A percentile compares a stretch with the other conserved stretches of the same genome.
Evolutionary conservation across 2,113 vertebrate species (phyloP).

Genomic region (Nerophis lumbriciformis): DNA sequence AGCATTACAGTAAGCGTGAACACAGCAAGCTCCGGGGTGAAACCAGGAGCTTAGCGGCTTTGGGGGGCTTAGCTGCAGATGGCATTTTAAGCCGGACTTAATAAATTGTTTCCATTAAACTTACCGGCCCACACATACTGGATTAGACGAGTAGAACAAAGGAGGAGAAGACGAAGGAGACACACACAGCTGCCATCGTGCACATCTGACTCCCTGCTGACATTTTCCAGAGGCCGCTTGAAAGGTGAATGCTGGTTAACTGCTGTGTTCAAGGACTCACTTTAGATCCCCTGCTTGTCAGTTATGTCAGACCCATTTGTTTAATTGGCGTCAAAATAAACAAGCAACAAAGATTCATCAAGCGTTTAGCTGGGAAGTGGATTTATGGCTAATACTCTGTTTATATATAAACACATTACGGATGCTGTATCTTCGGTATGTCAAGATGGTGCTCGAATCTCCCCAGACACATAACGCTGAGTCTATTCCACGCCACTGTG

Average conservation of each 20-base stretch:
- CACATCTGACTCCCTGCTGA: conserved; percentile 45
- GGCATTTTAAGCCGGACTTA: conserved; percentile 82
- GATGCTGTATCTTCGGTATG: conserved; percentile 46
- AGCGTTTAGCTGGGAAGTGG: conserved; percentile 61
- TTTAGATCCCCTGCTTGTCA: conserved; percentile 42
- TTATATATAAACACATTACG: conserved; percentile 64
- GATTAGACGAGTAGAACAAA: conserved; percentile 74
- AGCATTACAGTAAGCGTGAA: conserved; percentile 78
- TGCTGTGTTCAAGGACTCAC: conserved; percentile 31
- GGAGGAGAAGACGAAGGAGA: conserved; percentile 60
- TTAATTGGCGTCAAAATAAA: conserved; percentile 64
- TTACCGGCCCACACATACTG: conserved; percentile 79
- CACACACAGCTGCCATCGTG: conserved; percentile 39
- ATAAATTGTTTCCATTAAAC: conserved; percentile 85
- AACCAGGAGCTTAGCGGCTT: conserved; percentile 77
- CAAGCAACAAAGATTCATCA: conserved; percentile 63
- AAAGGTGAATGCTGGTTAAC: conserved; percentile 48
- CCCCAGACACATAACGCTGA: no score
- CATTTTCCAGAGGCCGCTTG: conserved; percentile 44
- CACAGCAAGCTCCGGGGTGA: conserved; percentile 71
- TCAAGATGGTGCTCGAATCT: no score
- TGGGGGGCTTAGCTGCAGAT: conserved; percentile 80
- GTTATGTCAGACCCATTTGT: conserved; percentile 59
- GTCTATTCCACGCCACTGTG: no score
- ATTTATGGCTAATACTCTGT: conserved; percentile 67